Percentiles rank a stretch among this genome's conserved stretches.
Evolutionary conservation across 2,113 vertebrate genomes (phyloP).

Genomic region (Notothenia coriiceps): DNA sequence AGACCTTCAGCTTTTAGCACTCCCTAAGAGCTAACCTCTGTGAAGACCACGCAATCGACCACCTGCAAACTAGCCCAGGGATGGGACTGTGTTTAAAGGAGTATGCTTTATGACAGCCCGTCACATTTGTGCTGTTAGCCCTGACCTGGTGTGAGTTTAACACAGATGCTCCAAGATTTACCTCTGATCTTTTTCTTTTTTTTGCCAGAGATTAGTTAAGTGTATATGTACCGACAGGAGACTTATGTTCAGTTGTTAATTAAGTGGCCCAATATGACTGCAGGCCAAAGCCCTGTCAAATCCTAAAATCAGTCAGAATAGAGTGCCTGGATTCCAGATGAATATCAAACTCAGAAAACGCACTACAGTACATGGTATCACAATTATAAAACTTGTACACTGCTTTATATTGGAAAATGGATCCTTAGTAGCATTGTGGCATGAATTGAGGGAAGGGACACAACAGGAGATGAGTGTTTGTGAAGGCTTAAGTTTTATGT

Average conservation of each 20-base stretch:
- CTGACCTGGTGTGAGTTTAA: constrained; percentile 72
- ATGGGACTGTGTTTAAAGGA: constrained; percentile 80
- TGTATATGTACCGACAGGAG: constrained; percentile 46
- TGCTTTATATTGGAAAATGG: constrained; percentile 44
- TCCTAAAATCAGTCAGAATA: constrained; percentile 13
- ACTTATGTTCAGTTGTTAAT: constrained; percentile 42
- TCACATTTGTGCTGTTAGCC: constrained; percentile 79
- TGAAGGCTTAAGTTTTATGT: constrained; percentile 50
- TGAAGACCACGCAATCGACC: constrained; percentile 87
- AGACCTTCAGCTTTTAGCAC: constrained; percentile 86
- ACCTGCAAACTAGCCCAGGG: constrained; percentile 89
- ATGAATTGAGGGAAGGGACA: constrained; percentile 9
- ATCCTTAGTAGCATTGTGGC: constrained; percentile 18
- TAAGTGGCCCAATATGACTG: constrained; percentile 26
- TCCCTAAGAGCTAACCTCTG: constrained; percentile 91
- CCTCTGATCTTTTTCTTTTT: constrained; percentile 49
- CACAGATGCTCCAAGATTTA: constrained; percentile 45
- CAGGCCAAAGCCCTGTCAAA: not conserved
- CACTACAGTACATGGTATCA: constrained; percentile 19
- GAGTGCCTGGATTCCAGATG: constrained; percentile 11
- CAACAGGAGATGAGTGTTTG: constrained; percentile 52
- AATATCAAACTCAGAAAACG: not conserved
- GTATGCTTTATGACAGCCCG: constrained; percentile 86
- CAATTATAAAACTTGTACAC: constrained; percentile 30
- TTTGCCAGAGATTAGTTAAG: constrained; percentile 40